Conservation (phyloP, 2,113 vertebrate genomes). For the Dasyornis broadbenti region DNA sequence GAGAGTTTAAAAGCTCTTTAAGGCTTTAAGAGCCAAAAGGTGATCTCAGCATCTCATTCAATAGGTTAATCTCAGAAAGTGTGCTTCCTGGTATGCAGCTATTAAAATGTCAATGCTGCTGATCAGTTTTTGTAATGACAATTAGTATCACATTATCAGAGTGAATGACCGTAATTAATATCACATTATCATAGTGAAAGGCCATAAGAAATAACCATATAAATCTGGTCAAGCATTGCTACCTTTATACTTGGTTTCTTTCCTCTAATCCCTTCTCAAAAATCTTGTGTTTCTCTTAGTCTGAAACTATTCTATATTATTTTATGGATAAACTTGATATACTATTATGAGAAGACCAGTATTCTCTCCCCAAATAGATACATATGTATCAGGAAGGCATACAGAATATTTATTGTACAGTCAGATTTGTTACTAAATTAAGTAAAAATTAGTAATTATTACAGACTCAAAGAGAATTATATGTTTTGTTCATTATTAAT, state of each 20-base stretch:
- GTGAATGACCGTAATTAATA: not conserved
- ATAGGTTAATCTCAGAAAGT: not conserved
- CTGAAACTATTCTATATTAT: not conserved
- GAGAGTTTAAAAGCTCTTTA: not conserved
- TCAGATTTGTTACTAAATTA: not conserved
- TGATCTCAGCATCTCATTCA: not conserved
- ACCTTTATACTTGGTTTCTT: not conserved
- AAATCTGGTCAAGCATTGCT: not conserved
- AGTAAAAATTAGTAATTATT: not conserved
- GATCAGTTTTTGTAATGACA: not conserved
- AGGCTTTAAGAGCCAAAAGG: not conserved
- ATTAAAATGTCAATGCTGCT: not conserved
- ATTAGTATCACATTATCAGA: not conserved
- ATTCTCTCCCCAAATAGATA: not conserved
- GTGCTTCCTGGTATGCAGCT: not conserved
- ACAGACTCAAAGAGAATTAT: not conserved
- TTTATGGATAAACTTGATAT: not conserved
- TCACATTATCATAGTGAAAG: rapidly evolving
- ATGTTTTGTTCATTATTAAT: not conserved
- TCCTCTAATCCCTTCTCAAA: not conserved
- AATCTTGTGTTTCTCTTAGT: not conserved
- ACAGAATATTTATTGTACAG: not conserved
- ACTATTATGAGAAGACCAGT: not conserved
- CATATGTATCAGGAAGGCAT: not conserved
- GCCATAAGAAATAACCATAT: not conserved